Conservation (phyloP, 2,888 invertebrate genomes). For the Fragum sueziense region DNA sequence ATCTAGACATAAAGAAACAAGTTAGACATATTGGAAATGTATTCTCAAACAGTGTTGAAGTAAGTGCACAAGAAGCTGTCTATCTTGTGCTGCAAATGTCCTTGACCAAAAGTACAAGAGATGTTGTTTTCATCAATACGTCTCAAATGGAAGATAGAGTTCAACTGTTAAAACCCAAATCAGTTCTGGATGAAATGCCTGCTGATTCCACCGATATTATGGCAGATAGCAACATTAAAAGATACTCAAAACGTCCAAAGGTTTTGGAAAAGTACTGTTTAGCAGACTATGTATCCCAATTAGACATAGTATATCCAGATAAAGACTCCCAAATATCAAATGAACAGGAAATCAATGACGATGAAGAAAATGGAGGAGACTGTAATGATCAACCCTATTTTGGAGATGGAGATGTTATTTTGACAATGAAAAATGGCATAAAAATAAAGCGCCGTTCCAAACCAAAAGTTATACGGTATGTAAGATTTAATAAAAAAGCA, state of each 20-base stretch:
- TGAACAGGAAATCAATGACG: slow-evolving; percentile 21
- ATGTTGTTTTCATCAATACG: slow-evolving; percentile 50
- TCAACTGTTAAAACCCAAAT: slow-evolving; percentile 30
- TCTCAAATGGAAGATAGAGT: slow-evolving; percentile 34
- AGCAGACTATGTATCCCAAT: slow-evolving; percentile 37
- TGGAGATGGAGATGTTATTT: background rate
- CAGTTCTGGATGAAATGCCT: slow-evolving; percentile 23
- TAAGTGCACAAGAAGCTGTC: slow-evolving; percentile 58
- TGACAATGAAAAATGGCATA: slow-evolving; percentile 47
- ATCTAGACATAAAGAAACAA: slow-evolving; percentile 39
- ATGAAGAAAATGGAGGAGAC: background rate
- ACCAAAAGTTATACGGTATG: slow-evolving; percentile 38
- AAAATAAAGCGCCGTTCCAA: slow-evolving; percentile 36
- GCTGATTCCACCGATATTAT: slow-evolving; percentile 47
- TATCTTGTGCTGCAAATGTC: slow-evolving; percentile 39
- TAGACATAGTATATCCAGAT: slow-evolving; percentile 38
- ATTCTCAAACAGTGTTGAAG: slow-evolving; percentile 56
- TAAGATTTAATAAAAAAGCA: slow-evolving; percentile 38
- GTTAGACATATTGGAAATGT: slow-evolving; percentile 56
- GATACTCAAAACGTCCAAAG: slow-evolving; percentile 42
- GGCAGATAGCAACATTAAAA: slow-evolving; percentile 23
- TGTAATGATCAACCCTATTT: too few species aligned
- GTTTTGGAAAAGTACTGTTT: slow-evolving; percentile 33
- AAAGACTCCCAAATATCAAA: slow-evolving; percentile 6
- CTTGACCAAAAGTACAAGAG: slow-evolving; percentile 23